These are phyloP conservation scores for Zoanthus sansibaricus DNA, from an alignment of 92 coral and sea anemone genomes.

Conservation along the genomic window DNA sequence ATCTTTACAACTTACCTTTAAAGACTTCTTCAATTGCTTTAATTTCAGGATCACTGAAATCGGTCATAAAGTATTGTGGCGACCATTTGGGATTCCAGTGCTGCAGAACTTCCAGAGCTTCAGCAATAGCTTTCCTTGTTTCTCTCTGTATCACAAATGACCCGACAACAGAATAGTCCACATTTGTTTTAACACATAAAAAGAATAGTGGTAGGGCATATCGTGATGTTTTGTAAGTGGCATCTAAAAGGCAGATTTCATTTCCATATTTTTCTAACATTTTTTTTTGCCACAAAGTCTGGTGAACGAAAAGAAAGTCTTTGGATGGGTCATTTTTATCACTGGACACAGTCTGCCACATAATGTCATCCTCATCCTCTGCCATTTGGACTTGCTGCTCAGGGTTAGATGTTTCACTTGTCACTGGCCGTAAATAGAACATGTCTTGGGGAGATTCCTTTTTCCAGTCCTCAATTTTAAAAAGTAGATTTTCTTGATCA, in stretches of 20 bases:
- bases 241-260: constrained; percentile 20
- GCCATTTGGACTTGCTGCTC: neutral
- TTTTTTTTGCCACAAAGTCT: neutral
- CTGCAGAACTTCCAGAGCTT: constrained; percentile 50
- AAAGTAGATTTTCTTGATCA: constrained; percentile 51
- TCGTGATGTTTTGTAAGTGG: constrained; percentile 31
- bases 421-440: constrained; percentile 38
- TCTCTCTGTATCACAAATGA: constrained; percentile 20
- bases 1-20: neutral
- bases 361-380: constrained; percentile 17
- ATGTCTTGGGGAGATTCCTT: constrained; percentile 44
- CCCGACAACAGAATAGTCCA: too few species aligned
- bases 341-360: neutral
- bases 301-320: constrained; percentile 58
- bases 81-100: constrained; percentile 55
- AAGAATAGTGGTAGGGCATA: constrained; percentile 69
- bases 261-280: neutral
- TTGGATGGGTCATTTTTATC: constrained; percentile 6
- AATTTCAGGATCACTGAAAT: constrained; percentile 58
- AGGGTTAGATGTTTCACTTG: neutral
- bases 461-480: constrained; percentile 52
- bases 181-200: neutral
- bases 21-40: constrained; percentile 50
- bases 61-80: constrained; percentile 52
- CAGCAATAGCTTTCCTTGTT: constrained; percentile 39